Evolutionary conservation across 64 coral and sea anemone genomes (phyloP).

Genomic region (Cladopsammia gracilis): DNA sequence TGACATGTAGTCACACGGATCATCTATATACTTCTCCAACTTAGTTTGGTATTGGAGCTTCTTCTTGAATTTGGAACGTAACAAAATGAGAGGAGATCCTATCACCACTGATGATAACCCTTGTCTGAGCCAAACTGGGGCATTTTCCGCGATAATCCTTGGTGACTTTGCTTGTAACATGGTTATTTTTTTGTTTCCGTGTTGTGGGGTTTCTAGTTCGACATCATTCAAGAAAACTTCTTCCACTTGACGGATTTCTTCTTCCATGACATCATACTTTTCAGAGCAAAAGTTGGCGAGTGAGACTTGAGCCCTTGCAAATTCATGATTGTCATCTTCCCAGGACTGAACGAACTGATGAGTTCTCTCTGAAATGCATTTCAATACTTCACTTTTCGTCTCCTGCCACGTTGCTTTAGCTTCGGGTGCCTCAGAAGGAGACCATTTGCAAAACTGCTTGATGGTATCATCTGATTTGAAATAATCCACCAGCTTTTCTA

Average conservation of each 20-base stretch:
- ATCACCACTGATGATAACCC: neutral
- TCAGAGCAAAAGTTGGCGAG: neutral
- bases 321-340: neutral
- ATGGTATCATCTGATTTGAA: neutral
- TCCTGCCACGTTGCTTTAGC: neutral
- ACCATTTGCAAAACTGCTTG: neutral
- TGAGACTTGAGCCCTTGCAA: neutral
- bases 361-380: conserved; percentile 3
- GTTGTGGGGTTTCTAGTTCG: neutral
- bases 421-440: neutral
- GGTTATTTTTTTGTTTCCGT: neutral
- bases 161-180: neutral
- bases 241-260: neutral
- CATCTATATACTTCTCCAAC: neutral
- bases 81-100: neutral
- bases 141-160: neutral
- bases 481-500: neutral
- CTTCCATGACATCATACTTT: conserved; percentile 12
- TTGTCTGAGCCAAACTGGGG: conserved; percentile 2
- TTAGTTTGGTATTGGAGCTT: neutral
- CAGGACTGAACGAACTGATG: neutral
- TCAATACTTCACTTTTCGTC: neutral
- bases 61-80: neutral
- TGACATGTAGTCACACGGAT: neutral
- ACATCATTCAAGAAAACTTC: neutral